Evolutionary conservation across 1,140 invertebrate genomes (phyloP).

Genomic region (Zaprionus inermis): DNA sequence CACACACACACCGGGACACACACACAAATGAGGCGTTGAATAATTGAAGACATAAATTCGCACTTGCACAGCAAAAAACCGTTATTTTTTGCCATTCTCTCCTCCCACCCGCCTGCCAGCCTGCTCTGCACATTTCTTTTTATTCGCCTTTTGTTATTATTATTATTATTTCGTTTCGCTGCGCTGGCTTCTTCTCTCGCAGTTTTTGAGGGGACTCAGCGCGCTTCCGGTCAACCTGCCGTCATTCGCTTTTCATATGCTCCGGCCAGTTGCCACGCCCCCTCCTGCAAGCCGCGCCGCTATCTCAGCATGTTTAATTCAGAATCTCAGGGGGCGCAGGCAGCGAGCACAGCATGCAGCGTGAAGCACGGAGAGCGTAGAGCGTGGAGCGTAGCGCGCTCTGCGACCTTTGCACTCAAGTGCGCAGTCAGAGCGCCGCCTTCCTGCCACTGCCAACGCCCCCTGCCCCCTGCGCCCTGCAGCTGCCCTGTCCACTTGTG

Average conservation of each 20-base stretch:
- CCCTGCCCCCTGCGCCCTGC: neutral
- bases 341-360: neutral
- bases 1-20: slow-evolving; percentile 11
- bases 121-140: neutral
- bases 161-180: slow-evolving; percentile 33
- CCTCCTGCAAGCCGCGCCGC: slow-evolving; percentile 21
- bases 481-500: slow-evolving; percentile 42
- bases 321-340: slow-evolving; percentile 71
- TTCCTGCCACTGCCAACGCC: slow-evolving; percentile 2
- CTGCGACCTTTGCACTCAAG: slow-evolving; percentile 78
- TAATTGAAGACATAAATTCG: slow-evolving; percentile 83
- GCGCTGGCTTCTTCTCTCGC: slow-evolving; percentile 28
- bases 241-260: slow-evolving; percentile 69
- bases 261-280: slow-evolving; percentile 8
- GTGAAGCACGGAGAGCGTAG: too few relatives aligned
- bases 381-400: neutral
- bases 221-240: slow-evolving; percentile 58
- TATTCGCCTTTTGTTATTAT: slow-evolving; percentile 38
- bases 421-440: slow-evolving; percentile 66
- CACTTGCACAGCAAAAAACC: slow-evolving; percentile 64
- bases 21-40: slow-evolving; percentile 80
- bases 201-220: slow-evolving; percentile 6
- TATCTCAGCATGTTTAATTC: slow-evolving; percentile 75
- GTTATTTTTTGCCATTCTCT: slow-evolving; percentile 52
- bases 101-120: neutral